Evolutionary conservation across 1,140 invertebrate genomes (phyloP).

Genomic region (Lithobius niger): DNA sequence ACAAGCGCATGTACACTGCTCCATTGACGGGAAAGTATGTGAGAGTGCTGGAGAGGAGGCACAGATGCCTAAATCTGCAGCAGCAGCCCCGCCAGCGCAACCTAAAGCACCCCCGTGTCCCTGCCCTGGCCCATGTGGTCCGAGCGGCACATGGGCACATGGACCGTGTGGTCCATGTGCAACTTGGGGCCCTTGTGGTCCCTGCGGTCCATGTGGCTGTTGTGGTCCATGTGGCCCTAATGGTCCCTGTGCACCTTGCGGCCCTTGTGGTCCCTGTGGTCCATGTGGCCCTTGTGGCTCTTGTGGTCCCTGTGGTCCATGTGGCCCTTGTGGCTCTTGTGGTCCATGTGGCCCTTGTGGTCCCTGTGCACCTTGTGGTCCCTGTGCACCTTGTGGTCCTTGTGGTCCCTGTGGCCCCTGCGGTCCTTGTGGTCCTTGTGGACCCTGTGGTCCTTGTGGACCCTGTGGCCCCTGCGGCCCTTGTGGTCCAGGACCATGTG

Average conservation of each 20-base stretch:
- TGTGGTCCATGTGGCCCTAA: background rate
- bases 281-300: background rate
- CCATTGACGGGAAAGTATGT: background rate
- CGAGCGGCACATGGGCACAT: no score
- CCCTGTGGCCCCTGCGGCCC: background rate
- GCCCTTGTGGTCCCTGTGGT: background rate
- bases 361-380: background rate
- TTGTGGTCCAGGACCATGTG: background rate
- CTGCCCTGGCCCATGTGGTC: background rate
- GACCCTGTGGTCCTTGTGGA: background rate
- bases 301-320: background rate
- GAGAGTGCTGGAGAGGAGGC: background rate
- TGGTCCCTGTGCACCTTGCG: background rate
- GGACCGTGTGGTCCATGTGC: background rate
- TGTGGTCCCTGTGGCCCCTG: background rate
- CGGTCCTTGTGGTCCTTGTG: background rate
- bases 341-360: background rate
- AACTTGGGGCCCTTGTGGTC: background rate
- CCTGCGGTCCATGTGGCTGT: background rate
- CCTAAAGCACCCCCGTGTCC: background rate
- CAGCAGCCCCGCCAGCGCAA: background rate
- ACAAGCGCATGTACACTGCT: background rate
- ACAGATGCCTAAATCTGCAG: background rate
- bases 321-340: background rate
- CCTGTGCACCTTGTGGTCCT: background rate